These are phyloP conservation scores for Monodelphis domestica DNA, from an alignment of 2,797 vertebrate species.

Conservation along the genomic window DNA sequence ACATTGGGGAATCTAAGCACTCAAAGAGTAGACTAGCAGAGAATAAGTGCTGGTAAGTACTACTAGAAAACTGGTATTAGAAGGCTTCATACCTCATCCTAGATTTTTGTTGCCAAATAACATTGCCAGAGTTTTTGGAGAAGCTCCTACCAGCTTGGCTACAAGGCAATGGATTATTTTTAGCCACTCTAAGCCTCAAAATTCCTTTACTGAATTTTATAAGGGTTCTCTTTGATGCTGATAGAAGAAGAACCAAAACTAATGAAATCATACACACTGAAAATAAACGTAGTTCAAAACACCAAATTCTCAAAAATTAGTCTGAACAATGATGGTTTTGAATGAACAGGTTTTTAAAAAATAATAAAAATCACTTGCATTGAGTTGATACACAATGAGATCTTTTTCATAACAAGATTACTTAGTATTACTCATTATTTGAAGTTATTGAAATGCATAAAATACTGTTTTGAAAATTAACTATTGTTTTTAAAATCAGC, in stretches of 20 bases:
- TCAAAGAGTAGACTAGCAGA: not conserved
- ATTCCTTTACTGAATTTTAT: not conserved
- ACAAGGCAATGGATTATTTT: not conserved
- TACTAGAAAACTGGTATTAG: not conserved
- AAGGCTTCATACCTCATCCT: not conserved
- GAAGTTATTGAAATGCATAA: not conserved
- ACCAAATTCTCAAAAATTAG: not conserved
- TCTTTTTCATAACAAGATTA: not conserved
- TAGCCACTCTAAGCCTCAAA: not conserved
- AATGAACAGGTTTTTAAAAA: not conserved
- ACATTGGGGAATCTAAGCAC: not conserved
- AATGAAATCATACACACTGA: not conserved
- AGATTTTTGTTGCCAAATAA: not conserved
- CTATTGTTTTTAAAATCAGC: not conserved
- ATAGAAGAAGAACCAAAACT: not conserved
- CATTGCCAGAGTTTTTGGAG: not conserved
- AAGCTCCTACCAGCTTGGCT: not conserved
- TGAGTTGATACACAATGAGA: not conserved
- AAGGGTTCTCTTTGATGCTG: not conserved
- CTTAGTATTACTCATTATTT: not conserved
- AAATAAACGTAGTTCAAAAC: not conserved
- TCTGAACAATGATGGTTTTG: not conserved
- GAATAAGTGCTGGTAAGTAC: not conserved
- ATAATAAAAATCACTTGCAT: not conserved
- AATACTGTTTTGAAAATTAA: constrained; percentile 4